These are phyloP conservation scores for Mormyrus iriodes DNA, from an alignment of 2,113 vertebrate genomes.

Conservation along the genomic window DNA sequence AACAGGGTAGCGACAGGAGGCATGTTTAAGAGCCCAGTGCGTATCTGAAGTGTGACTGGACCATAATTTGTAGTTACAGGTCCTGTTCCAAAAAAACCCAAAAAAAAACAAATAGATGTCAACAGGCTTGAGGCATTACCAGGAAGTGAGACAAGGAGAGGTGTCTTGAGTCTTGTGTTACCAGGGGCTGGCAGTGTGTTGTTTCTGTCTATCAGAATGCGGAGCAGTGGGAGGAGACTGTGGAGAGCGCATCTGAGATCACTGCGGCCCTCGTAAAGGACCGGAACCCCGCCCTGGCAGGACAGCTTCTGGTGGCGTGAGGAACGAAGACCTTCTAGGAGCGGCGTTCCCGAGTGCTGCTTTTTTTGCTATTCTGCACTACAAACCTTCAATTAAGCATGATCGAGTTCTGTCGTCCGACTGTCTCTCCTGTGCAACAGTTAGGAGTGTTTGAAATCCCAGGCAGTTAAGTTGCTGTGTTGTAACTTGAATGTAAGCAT, in stretches of 20 bases:
- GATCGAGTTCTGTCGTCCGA: not conserved
- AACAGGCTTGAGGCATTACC: not conserved
- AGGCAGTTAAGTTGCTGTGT: not conserved
- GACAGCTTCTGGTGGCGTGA: slow-evolving; percentile 61
- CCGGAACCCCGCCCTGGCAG: slow-evolving; percentile 52
- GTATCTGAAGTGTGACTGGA: not conserved
- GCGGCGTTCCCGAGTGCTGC: not conserved
- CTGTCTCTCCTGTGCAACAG: not conserved
- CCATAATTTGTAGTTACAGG: not conserved
- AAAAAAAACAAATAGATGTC: not conserved
- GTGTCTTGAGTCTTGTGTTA: not conserved
- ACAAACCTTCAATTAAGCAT: not conserved
- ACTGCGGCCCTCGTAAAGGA: slow-evolving; percentile 51
- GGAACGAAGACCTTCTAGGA: not conserved
- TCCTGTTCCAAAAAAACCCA: not conserved
- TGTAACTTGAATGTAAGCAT: not conserved
- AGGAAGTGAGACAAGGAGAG: not conserved
- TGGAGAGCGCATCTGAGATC: slow-evolving; percentile 46
- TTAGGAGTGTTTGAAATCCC: not conserved
- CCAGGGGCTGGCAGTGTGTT: not conserved
- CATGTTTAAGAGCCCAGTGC: not conserved
- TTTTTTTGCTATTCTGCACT: not conserved
- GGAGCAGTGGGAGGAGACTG: slow-evolving; percentile 46
- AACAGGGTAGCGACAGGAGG: not conserved
- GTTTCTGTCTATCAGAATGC: slow-evolving; percentile 42